phyloP scores from a whole-genome alignment of 2,888 invertebrate species.

The Acheta domesticus region DNA sequence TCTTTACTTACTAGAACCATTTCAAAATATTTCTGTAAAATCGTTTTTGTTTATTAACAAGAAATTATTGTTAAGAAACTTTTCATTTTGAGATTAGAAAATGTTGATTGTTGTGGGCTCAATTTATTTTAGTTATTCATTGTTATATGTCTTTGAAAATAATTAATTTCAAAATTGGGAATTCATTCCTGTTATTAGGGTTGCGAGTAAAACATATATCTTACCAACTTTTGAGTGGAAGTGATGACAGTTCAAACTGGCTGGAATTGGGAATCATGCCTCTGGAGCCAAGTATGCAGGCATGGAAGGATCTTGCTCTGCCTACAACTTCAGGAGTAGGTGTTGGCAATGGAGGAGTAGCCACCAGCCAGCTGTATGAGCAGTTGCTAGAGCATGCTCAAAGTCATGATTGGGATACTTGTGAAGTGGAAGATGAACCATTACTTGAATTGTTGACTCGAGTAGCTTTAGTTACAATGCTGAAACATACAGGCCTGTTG shows the following conservation, averaged over 20 bases:
- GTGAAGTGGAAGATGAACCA: constrained; percentile 48
- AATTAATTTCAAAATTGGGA: too few relatives aligned
- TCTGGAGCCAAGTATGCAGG: not conserved
- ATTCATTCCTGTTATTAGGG: not conserved
- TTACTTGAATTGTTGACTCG: constrained; percentile 51
- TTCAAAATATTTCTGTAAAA: too few relatives aligned
- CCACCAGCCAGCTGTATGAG: constrained; percentile 42
- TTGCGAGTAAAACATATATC: not conserved
- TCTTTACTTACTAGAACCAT: too few relatives aligned
- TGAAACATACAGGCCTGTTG: constrained; percentile 55
- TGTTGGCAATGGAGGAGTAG: not conserved
- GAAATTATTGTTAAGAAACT: too few relatives aligned
- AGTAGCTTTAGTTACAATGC: constrained; percentile 51
- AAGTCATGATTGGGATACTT: constrained; percentile 53
- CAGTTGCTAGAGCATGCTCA: constrained; percentile 48
- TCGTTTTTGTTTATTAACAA: too few relatives aligned
- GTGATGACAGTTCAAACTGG: not conserved
- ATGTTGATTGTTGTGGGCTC: too few relatives aligned
- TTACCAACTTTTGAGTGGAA: not conserved
- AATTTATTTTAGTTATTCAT: too few relatives aligned
- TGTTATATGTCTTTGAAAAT: too few relatives aligned
- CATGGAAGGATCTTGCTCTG: not conserved
- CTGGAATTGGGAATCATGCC: not conserved
- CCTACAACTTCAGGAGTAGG: not conserved
- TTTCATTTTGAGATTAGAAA: too few relatives aligned